Percentiles rank a stretch among this genome's conserved stretches.
Conservation (phyloP, 2,113 vertebrate species). For the Tricholaema leucomelas region DNA sequence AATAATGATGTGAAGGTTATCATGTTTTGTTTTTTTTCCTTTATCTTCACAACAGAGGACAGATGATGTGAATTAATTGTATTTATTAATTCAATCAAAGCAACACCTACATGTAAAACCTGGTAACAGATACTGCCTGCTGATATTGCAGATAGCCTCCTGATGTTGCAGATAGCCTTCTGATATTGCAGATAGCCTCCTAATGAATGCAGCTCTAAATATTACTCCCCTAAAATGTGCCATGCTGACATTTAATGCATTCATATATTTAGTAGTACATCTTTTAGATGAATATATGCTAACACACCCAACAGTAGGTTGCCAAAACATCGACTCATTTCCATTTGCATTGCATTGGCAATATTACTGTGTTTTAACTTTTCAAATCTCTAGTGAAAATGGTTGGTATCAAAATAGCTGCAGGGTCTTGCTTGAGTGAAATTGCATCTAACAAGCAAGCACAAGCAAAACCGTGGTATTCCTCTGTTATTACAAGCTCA, state of each 20-base stretch:
- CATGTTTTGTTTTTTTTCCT: neutral
- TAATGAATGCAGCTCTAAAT: neutral
- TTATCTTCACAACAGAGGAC: neutral
- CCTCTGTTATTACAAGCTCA: neutral
- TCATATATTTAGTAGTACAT: neutral
- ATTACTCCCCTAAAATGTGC: neutral
- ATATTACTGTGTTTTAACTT: neutral
- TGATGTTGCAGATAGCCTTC: neutral
- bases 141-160: neutral
- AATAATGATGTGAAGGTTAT: neutral
- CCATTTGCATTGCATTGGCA: neutral
- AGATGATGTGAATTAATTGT: neutral
- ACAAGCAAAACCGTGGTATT: neutral
- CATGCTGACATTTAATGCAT: neutral
- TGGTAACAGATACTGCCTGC: neutral
- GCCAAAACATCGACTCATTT: neutral
- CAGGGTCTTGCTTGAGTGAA: constrained; percentile 8
- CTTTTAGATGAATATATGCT: neutral
- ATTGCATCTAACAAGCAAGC: neutral
- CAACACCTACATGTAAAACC: neutral
- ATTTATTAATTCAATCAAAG: neutral
- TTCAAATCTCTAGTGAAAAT: neutral
- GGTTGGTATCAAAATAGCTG: constrained; percentile 6
- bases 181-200: neutral
- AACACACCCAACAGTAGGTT: fast-evolving